Percentiles rank a stretch among this genome's conserved stretches.
phyloP scores from a whole-genome alignment of 2,113 vertebrate species.

The Otolemur garnettii region DNA sequence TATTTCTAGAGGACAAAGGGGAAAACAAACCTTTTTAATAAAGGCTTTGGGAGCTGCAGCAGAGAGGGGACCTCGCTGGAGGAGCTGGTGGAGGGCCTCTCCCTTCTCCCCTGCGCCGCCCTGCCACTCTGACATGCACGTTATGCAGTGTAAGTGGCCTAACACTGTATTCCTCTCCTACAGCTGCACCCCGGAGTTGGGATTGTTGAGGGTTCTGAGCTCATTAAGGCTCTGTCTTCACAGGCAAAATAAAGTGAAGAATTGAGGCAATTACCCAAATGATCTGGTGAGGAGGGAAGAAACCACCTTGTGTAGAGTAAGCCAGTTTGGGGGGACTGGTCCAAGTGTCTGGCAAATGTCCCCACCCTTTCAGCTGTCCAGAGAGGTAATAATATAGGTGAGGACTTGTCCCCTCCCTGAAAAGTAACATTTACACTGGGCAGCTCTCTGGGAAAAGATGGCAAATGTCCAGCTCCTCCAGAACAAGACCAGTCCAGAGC shows the following conservation, averaged over 20 bases:
- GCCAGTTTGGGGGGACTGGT: not conserved
- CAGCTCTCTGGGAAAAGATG: not conserved
- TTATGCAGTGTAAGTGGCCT: not conserved
- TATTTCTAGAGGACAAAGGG: constrained; percentile 72
- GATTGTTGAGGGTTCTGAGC: not conserved
- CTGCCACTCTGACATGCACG: not conserved
- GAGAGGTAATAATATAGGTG: not conserved
- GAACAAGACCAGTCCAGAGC: not conserved
- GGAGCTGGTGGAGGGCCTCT: not conserved
- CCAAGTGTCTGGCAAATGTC: not conserved
- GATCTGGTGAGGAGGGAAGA: not conserved
- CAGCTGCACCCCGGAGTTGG: not conserved
- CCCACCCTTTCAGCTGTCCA: not conserved
- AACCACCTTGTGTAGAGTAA: not conserved
- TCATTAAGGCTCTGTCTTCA: not conserved
- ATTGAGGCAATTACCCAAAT: not conserved
- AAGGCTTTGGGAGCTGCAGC: rapidly evolving
- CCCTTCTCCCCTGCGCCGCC: not conserved
- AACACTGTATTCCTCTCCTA: not conserved
- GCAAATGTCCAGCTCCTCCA: not conserved
- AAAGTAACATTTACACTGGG: not conserved
- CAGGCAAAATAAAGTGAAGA: not conserved
- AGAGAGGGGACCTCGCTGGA: rapidly evolving
- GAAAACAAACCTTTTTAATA: constrained; percentile 13
- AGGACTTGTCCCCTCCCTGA: not conserved